Evolutionary conservation across 2,888 invertebrate species (phyloP), one percentile per base, ranked within the genome.

Genomic region (Allygus modestus): DNA sequence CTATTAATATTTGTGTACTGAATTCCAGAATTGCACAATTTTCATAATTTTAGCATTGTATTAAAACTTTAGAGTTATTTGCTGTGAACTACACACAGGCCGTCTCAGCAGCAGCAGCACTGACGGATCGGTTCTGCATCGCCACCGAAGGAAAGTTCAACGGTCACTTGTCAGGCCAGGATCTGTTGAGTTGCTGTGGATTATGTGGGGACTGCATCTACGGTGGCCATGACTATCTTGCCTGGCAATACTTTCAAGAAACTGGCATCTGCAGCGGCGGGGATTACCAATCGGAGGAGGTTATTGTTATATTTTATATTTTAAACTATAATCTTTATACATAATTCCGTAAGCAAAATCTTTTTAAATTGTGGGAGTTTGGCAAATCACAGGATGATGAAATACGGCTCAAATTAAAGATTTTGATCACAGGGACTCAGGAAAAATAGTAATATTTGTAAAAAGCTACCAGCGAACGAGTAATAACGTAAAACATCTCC

Each of bases 91-190:
- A 7, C 28, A 5, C 15, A n/a, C 88, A 93, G 94, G 97, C 97
- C 1, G 97, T 97, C 90, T 97, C 96, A 33, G 97, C 97, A 15
- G 97, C 96, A 0, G 96, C 96, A 90, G 96, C 97, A 0, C 97
- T 97, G 95, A 96, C 97, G 4, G 97, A 97, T 90, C 92, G 97
- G 82, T 93, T 94, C 28, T 98, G 97, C 91, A 97, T 97, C 87
- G 94, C 95, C 88, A 95, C 95, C 0, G 93, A 94, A 69, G 96
- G 94, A 31, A 92, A 92, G 20, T 89, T 92, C n/a, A 92, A 96
- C 89, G 94, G 95, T 89, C 94, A 95, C 87, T 93, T 96, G 88
- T 97, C 97, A 0, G 94, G 97, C 20, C 96, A 97, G 89, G 96
- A 97, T 90, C 92, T 97, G 84, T 91, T 97, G 9, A 93, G 96